Evolutionary conservation across 2,888 invertebrate species (phyloP).

Genomic region (Microdon myrmicae): DNA sequence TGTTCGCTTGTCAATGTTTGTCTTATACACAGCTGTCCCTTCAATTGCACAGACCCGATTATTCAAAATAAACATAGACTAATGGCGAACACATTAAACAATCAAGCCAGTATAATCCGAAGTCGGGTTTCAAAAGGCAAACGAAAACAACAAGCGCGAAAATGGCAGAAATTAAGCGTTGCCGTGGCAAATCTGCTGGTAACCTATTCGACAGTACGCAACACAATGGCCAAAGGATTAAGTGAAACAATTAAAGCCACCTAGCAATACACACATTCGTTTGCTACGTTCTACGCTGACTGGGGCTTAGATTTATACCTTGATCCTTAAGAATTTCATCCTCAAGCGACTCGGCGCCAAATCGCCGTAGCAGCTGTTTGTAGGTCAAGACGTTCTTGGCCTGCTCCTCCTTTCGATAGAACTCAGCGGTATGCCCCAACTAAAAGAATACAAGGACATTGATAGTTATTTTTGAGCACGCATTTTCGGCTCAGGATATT

Average conservation of each 20-base stretch:
- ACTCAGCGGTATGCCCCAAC: conserved; percentile 83
- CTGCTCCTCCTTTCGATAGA: conserved; percentile 74
- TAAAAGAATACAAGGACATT: conserved; percentile 63
- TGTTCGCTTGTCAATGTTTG: background rate
- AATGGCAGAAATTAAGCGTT: conserved; percentile 16
- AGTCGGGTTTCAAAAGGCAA: background rate
- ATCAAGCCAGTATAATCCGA: conserved; percentile 2
- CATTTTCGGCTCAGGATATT: conserved; percentile 2
- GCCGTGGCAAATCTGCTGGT: conserved; percentile 24
- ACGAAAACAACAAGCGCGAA: conserved; percentile 9
- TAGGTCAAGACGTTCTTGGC: conserved; percentile 75
- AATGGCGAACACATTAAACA: too few species aligned
- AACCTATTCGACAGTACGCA: conserved; percentile 38
- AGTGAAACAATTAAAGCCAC: conserved; percentile 31
- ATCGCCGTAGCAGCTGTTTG: conserved; percentile 74
- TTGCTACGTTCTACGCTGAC: conserved; percentile 3
- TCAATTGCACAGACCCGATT: conserved; percentile 34
- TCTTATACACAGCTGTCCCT: conserved; percentile 9
- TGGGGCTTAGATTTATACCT: conserved; percentile 70
- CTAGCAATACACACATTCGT: conserved; percentile 5
- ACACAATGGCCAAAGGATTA: conserved; percentile 43
- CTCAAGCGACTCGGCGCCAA: conserved; percentile 76
- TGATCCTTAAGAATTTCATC: conserved; percentile 80
- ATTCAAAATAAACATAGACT: background rate
- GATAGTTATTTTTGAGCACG: background rate